Percentiles rank a stretch among this genome's conserved stretches.
phyloP scores from a whole-genome alignment of 37 sponge, comb jelly and placozoan genomes.

The Diacarnus erythraeanus region DNA sequence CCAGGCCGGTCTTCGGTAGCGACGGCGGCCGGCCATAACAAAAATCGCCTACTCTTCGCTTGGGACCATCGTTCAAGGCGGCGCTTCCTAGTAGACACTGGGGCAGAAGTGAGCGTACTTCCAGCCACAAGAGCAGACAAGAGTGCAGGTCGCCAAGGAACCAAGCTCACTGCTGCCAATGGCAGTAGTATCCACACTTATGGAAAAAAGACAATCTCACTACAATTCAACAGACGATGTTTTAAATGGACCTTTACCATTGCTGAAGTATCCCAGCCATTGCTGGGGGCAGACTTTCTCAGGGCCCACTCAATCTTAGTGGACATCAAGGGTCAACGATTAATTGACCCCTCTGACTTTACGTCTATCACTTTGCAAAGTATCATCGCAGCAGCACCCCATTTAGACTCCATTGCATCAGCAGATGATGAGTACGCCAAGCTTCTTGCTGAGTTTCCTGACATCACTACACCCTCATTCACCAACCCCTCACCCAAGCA shows the following conservation, averaged over 20 bases:
- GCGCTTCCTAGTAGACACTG: conserved; percentile 30
- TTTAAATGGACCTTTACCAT: too few relatives aligned
- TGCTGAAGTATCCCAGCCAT: too few relatives aligned
- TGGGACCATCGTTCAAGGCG: conserved; percentile 11
- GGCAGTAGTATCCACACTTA: conserved; percentile 29
- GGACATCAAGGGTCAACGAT: conserved; percentile 24
- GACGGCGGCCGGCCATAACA: too few relatives aligned
- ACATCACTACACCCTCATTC: conserved; percentile 38
- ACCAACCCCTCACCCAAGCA: conserved; percentile 18
- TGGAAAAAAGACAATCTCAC: conserved; percentile 12
- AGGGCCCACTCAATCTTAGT: conserved; percentile 38
- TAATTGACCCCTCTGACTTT: conserved; percentile 7
- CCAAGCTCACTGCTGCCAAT: conserved; percentile 18
- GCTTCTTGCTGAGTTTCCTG: conserved; percentile 38
- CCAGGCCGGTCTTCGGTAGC: too few relatives aligned
- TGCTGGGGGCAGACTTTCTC: conserved; percentile 39
- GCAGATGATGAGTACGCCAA: conserved; percentile 14
- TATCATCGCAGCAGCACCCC: conserved; percentile 3
- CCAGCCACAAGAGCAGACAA: too few relatives aligned
- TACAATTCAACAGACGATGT: conserved; percentile 13
- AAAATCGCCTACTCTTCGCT: too few relatives aligned
- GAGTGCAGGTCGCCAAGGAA: too few relatives aligned
- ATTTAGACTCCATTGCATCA: conserved; percentile 18
- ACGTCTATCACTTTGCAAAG: too few relatives aligned
- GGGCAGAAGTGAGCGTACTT: conserved; percentile 31